Base-by-base conservation (phyloP, 1,140 invertebrate species). In the Mamestra configurata region DNA sequence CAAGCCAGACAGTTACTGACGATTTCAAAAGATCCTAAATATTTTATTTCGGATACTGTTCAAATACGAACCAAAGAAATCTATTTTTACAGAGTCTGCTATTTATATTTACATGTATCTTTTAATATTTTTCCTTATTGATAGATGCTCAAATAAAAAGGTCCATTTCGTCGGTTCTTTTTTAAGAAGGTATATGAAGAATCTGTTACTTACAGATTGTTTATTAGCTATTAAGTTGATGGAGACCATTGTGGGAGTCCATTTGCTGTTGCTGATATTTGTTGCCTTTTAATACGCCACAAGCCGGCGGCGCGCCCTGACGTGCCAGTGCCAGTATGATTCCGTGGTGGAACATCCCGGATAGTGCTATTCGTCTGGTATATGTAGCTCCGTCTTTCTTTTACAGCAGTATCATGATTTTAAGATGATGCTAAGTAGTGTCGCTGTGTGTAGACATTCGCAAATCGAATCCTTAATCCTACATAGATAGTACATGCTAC, bases 51-150 rank as follows among this genome's bases (percentile, higher is more conserved):
- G 35, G 6, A 18, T 55, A 24, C 20, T n/a, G 4, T 57, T 13
- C 53, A 22, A 57, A 57, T 57, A 57, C 22, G 53, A 57, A 20
- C 22, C 53, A 37, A 64, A 66, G 61, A 66, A 40, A 66, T 13
- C n/a, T 66, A 40, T 40, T 40, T 40, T 37, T 10, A 66, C n/a
- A 40, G 61, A 66, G 35, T 40, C 61, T 31, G 18, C 35, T 66
- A 40, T 66, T 40, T 66, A 40, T 66, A 66, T 66, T 66, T 66
- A 66, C 61, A 40, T 66, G 35, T 66, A 40, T 20, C 35, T 66
- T 40, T 66, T 66, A 66, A 66, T 66, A 66, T 66, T 66, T 66
- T 66, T 66, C 61, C 61, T 66, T 66, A 66, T 66, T 40, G 61
- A 66, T 59, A 20, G 24, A 27, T 59, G 31, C 35, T 66, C 35